Evolutionary conservation across 2,113 vertebrate genomes (phyloP).

Genomic region (Poeciliopsis retropinna): DNA sequence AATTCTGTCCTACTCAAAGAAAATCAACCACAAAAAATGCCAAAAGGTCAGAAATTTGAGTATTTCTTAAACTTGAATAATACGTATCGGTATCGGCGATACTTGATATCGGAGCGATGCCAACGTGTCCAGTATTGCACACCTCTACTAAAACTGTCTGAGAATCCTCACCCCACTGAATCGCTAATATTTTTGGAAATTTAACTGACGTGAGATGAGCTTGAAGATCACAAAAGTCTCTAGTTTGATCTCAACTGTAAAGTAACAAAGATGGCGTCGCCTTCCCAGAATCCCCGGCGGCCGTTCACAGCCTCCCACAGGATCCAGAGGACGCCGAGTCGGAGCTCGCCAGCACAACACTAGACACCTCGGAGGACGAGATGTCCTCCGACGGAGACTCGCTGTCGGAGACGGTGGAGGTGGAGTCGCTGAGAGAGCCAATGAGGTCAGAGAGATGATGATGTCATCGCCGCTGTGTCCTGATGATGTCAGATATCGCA

Average conservation of each 20-base stretch:
- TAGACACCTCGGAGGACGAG: slow-evolving; percentile 47
- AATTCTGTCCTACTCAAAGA: too few relatives aligned
- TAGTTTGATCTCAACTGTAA: neutral
- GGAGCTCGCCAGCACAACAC: slow-evolving; percentile 10
- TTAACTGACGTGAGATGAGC: neutral
- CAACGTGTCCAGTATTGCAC: too few relatives aligned
- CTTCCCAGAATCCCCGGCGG: slow-evolving; percentile 42
- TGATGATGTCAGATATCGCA: slow-evolving; percentile 13
- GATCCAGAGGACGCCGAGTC: slow-evolving; percentile 41
- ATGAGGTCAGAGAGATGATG: slow-evolving; percentile 63
- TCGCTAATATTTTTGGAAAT: neutral
- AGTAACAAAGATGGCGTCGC: slow-evolving; percentile 5
- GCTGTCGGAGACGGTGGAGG: slow-evolving; percentile 14
- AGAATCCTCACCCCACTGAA: neutral
- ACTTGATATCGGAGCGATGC: too few relatives aligned
- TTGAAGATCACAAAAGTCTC: too few relatives aligned
- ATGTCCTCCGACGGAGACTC: slow-evolving; percentile 37
- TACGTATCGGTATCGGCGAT: too few relatives aligned
- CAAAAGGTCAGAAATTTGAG: too few relatives aligned
- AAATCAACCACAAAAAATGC: too few relatives aligned
- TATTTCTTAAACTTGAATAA: too few relatives aligned
- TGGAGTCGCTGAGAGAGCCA: slow-evolving; percentile 17
- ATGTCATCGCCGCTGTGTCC: neutral
- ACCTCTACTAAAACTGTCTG: too few relatives aligned
- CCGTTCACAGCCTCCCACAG: neutral